Base-by-base conservation (phyloP, 2,113 vertebrate species). In the Theropithecus gelada region DNA sequence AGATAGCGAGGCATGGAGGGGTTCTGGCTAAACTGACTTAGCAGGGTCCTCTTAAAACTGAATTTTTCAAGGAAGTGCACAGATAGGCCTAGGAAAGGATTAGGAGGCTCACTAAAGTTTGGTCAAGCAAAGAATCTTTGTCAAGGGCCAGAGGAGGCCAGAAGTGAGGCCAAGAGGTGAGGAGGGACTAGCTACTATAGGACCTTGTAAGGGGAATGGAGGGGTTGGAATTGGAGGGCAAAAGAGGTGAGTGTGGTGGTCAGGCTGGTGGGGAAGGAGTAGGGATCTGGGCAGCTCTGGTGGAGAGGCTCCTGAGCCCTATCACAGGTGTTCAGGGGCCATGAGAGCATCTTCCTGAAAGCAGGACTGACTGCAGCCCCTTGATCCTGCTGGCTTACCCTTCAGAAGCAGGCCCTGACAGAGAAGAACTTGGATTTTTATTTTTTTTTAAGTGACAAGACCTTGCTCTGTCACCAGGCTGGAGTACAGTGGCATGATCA, bases 311-410 rank as follows among this genome's bases (percentile, higher is more conserved):
- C n/a, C 16, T 23, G n/a, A 10, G 18, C 23, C 4, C 25, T 9
- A 4, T 0, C 1, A 7, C 35, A 73, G 59, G 32, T 4, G 8
- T 13, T 30, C 5, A 8, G 14, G 48, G 10, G 13, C 6, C 4
- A 12, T 2, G 14, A 68, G 25, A 55, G 6, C n/a, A 9, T 32
- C 35, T 59, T n/a, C 43, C 43, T 14, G 35, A 45, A 32, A 61
- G 64, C 14, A 61, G 48, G 61, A 17, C 22, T 64, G 61, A 17
- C 22, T 64, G 27, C 27, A 64, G 61, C 5, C 61, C 61, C 61
- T 30, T 64, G 61, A 27, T 16, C n/a, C 8, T 27, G 35, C 50
- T 66, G 5, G 16, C 50, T 43, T 2, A 3, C 20, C 61, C 55
- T 23, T 35, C 81, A 50, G 73, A 59, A 6, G n/a, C 66, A 89